Conservation (phyloP, 2,888 invertebrate genomes). For the Drosophila putrida region DNA sequence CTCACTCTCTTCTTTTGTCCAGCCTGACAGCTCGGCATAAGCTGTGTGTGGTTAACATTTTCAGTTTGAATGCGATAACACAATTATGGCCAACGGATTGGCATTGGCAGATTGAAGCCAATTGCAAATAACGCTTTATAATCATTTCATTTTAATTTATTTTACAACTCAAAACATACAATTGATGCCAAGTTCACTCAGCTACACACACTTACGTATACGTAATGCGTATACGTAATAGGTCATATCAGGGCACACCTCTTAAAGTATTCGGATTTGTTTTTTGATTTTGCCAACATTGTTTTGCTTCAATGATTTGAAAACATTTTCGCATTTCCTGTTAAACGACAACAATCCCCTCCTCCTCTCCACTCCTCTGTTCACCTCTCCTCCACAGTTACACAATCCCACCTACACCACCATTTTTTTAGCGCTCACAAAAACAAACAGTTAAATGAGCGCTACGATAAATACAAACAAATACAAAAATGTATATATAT, state of each 20-base stretch:
- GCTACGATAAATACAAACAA: conserved; percentile 21
- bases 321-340: conserved; percentile 67
- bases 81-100: conserved; percentile 11
- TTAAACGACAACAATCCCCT: conserved; percentile 16
- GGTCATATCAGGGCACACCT: conserved; percentile 49
- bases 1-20: background rate
- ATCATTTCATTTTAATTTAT: background rate
- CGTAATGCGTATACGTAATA: conserved; percentile 25
- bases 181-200: conserved; percentile 22
- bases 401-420: background rate
- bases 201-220: conserved; percentile 46
- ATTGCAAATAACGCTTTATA: conserved; percentile 3
- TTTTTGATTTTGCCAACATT: conserved; percentile 10
- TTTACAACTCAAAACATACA: background rate
- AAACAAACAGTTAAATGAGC: conserved; percentile 50
- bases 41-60: conserved; percentile 13
- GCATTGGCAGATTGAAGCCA: background rate
- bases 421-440: conserved; percentile 24
- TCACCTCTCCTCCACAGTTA: background rate
- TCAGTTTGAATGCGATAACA: conserved; percentile 1
- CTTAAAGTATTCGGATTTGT: conserved; percentile 17
- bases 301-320: conserved; percentile 59
- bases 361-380: too few relatives aligned
- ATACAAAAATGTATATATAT: background rate
- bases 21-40: conserved; percentile 19